Base-by-base conservation (phyloP, 1,140 invertebrate species). In the Thaumatotibia leucotreta region DNA sequence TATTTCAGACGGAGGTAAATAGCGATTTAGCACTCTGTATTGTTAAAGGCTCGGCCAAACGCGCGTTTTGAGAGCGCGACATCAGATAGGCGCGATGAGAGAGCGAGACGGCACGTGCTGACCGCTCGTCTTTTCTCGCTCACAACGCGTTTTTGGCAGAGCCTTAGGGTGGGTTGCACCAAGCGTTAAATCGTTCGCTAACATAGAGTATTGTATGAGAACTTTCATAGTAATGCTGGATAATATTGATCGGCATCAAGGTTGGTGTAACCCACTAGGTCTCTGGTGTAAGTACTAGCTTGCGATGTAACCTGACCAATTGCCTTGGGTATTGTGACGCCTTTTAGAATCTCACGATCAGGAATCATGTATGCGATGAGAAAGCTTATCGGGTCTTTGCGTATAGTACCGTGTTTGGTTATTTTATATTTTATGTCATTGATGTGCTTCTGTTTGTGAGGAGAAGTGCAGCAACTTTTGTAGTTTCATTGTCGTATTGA, bases 401-500 rank as follows among this genome's bases (percentile, higher is more conserved):
- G 27, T 2, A 29, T 45, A 45, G 39, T 68, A 79, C 71, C 75
- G 76, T 84, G 81, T 86, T 83, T 63, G 75, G 82, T 85, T 71
- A 77, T 85, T 89, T 82, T 82, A 81, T 84, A 82, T 86, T 84
- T 86, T 86, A 81, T 77, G 75, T 84, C 74, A n/a, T 77, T 74
- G 68, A 73, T 81, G 82, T 87, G 88, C 88, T 90, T 88, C 82
- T 86, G 80, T 90, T 86, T 77, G 85, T 88, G 83, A 83, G 80
- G 76, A 87, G 83, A 85, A 89, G 79, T 86, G 84, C 84, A 88
- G 83, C 87, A 88, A 90, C 80, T 89, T 90, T 90, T 89, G 88
- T 90, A 90, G 88, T 89, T 90, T 90, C 88, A 90, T 90, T 90
- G 88, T 90, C 88, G 86, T 90, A 90, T 88, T 88, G 80, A 88